These are phyloP conservation scores for Phenacoccus solenopsis DNA, from an alignment of 1,140 invertebrate genomes.

Conservation along the genomic window DNA sequence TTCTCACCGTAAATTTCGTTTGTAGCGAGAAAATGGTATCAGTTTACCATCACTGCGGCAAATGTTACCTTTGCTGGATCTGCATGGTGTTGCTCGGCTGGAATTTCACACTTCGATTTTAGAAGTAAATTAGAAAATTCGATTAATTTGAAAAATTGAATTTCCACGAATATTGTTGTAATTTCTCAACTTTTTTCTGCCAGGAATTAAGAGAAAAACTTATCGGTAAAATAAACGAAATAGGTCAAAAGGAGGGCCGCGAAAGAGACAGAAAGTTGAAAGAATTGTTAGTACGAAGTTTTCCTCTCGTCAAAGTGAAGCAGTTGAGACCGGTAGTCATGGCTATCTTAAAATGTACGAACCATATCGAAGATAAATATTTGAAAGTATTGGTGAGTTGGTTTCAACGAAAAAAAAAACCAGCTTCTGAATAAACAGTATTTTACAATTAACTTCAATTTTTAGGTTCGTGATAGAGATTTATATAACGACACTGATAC, in stretches of 20 bases:
- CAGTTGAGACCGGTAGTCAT: constrained; percentile 90
- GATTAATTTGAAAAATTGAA: neutral
- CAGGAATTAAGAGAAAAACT: constrained; percentile 78
- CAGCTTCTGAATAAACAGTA: neutral
- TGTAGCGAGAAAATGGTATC: constrained; percentile 80
- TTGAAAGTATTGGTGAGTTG: constrained; percentile 56
- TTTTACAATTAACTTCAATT: constrained; percentile 6
- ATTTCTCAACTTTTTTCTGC: constrained; percentile 23
- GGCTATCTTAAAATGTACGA: constrained; percentile 83
- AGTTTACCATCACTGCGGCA: constrained; percentile 80
- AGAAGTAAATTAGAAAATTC: constrained; percentile 42
- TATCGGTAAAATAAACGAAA: constrained; percentile 73
- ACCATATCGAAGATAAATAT: constrained; percentile 87
- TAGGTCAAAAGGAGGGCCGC: constrained; percentile 59
- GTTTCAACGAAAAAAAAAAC: too few species aligned
- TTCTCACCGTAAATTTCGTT: constrained; percentile 14
- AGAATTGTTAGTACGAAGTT: constrained; percentile 82
- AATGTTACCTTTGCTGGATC: constrained; percentile 85
- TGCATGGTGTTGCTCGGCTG: constrained; percentile 78
- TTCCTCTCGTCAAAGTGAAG: constrained; percentile 82
- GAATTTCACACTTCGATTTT: constrained; percentile 93
- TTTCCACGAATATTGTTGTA: neutral
- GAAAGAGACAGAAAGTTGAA: constrained; percentile 79
- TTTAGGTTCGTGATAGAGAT: constrained; percentile 65
- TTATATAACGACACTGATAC: constrained; percentile 89